A percentile compares a stretch with the other conserved stretches of the same genome.
phyloP scores from a whole-genome alignment of 1,140 invertebrate genomes.

The Asbolus verrucosus region DNA sequence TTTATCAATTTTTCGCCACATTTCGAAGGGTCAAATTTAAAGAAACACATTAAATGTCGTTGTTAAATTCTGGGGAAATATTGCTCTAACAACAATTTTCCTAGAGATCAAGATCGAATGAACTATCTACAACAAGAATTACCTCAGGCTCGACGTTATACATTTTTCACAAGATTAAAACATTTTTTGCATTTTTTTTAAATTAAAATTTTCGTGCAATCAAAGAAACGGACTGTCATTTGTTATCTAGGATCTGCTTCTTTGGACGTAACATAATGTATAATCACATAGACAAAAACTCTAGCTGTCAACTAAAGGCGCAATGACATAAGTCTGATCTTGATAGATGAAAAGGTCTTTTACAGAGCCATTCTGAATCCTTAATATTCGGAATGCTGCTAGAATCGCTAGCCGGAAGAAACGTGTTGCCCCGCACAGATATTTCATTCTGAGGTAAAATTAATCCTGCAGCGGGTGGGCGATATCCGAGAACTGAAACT shows the following conservation, averaged over 20 bases:
- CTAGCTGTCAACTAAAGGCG: slow-evolving; percentile 35
- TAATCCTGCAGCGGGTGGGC: slow-evolving; percentile 37
- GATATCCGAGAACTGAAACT: slow-evolving; percentile 38
- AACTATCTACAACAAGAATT: too few species aligned
- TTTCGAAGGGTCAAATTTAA: too few species aligned
- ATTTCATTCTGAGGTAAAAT: slow-evolving; percentile 39
- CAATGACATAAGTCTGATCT: slow-evolving; percentile 45
- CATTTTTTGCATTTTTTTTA: neutral
- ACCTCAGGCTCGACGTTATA: neutral
- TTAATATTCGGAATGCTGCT: slow-evolving; percentile 40
- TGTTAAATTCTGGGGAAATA: too few species aligned
- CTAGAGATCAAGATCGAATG: too few species aligned
- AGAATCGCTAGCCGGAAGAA: slow-evolving; percentile 35
- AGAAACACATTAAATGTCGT: too few species aligned
- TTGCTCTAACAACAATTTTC: too few species aligned
- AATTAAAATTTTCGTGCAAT: slow-evolving; percentile 11
- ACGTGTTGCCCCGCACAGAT: slow-evolving; percentile 34
- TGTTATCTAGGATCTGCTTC: slow-evolving; percentile 34
- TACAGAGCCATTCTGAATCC: slow-evolving; percentile 40
- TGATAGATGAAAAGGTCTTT: slow-evolving; percentile 44
- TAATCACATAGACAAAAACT: slow-evolving; percentile 40
- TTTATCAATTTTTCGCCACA: too few species aligned
- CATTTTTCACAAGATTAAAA: too few species aligned
- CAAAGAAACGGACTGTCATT: slow-evolving; percentile 10
- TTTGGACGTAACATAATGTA: slow-evolving; percentile 31